Conservation (phyloP, 2,888 invertebrate species). For the Aporophyla nigra region DNA sequence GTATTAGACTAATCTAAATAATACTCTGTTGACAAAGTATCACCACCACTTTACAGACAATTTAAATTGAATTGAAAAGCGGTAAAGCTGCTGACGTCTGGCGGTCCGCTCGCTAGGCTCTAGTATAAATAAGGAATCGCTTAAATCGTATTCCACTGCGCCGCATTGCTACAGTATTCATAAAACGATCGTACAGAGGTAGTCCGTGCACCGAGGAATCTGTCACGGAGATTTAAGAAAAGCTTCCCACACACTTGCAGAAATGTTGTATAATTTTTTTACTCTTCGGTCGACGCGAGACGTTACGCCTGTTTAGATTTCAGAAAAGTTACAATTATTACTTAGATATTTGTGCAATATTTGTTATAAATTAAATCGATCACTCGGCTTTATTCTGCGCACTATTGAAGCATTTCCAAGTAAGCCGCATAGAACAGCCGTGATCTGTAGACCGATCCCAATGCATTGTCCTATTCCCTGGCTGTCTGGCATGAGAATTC, state of each 20-base stretch:
- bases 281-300: neutral
- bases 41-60: slow-evolving; percentile 6
- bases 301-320: neutral
- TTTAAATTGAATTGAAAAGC: slow-evolving; percentile 4
- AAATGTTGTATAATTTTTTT: neutral
- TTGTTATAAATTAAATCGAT: neutral
- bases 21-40: slow-evolving; percentile 8
- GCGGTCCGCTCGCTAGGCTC: neutral
- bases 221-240: slow-evolving; percentile 35
- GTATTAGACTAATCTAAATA: neutral
- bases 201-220: slow-evolving; percentile 17
- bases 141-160: slow-evolving; percentile 25
- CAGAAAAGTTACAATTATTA: neutral
- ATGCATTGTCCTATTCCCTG: slow-evolving; percentile 9
- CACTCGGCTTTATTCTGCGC: neutral
- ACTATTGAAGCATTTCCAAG: too few species aligned
- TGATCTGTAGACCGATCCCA: neutral
- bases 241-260: slow-evolving; percentile 8
- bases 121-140: slow-evolving; percentile 33
- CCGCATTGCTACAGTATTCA: slow-evolving; percentile 34
- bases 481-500: slow-evolving; percentile 25
- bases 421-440: neutral
- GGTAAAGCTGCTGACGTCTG: neutral
- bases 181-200: slow-evolving; percentile 24
- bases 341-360: neutral